Conservation (phyloP, 2,888 invertebrate species). For the Perizoma flavofasciatum region DNA sequence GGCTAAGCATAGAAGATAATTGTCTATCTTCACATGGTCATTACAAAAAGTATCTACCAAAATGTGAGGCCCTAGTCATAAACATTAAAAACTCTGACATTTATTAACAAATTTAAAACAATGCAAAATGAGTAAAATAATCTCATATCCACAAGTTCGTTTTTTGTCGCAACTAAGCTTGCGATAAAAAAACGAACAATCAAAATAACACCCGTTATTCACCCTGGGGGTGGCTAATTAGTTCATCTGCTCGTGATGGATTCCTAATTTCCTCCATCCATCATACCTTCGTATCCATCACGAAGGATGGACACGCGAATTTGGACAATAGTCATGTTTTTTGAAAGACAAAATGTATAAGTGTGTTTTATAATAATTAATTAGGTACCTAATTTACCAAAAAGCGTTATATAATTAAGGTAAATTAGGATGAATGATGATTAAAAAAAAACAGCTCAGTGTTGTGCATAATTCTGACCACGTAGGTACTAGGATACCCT, state of each 20-base stretch:
- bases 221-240: slow-evolving; percentile 34
- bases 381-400: no score
- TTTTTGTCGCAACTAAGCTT: not conserved
- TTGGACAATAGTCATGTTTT: slow-evolving; percentile 30
- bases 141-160: not conserved
- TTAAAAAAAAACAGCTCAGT: no score
- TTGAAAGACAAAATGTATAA: no score
- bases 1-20: no score
- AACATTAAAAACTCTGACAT: no score
- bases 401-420: no score
- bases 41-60: no score
- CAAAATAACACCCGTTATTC: slow-evolving; percentile 18
- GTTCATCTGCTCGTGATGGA: slow-evolving; percentile 44
- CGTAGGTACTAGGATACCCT: no score
- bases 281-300: slow-evolving; percentile 36
- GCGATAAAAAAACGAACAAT: slow-evolving; percentile 4
- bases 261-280: slow-evolving; percentile 45
- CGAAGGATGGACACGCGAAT: slow-evolving; percentile 45
- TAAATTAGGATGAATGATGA: no score
- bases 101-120: not conserved
- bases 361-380: not conserved
- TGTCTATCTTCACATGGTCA: no score
- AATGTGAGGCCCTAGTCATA: not conserved
- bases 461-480: no score
- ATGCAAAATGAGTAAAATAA: not conserved